These are phyloP conservation scores for Saguinus imperator DNA, from an alignment of 2,113 vertebrate genomes.

Conservation along the genomic window DNA sequence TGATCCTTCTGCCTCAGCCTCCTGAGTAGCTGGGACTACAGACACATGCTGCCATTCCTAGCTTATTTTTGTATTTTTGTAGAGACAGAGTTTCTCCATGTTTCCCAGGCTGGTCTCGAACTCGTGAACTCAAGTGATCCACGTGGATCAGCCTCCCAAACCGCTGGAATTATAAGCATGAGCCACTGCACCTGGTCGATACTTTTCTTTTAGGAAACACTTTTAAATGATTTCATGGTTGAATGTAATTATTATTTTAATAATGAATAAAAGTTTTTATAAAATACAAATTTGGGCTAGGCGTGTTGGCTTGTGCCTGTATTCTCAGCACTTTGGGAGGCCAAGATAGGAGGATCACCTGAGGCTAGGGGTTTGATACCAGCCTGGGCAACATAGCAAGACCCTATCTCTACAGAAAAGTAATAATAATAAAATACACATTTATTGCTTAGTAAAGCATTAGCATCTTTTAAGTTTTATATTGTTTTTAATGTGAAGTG, in stretches of 20 bases:
- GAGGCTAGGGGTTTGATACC: too few relatives aligned
- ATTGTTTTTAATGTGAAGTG: not conserved
- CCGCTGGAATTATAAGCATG: not conserved
- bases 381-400: too few relatives aligned
- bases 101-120: not conserved
- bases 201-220: not conserved
- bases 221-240: slow-evolving; percentile 2
- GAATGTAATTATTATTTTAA: not conserved
- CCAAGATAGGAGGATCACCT: too few relatives aligned
- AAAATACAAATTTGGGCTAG: not conserved
- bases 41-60: not conserved
- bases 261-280: not conserved
- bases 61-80: not conserved
- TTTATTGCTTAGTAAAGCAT: not conserved
- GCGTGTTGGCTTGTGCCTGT: too few relatives aligned
- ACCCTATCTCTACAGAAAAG: too few relatives aligned
- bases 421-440: not conserved
- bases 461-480: not conserved
- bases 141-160: not conserved
- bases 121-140: not conserved
- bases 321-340: too few relatives aligned
- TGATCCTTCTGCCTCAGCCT: not conserved
- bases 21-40: not conserved
- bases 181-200: not conserved
- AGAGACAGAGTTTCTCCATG: not conserved